Evolutionary conservation across 2,113 vertebrate genomes (phyloP), one percentile per base, ranked within the genome.

Genomic region (Pterophyllum scalare): DNA sequence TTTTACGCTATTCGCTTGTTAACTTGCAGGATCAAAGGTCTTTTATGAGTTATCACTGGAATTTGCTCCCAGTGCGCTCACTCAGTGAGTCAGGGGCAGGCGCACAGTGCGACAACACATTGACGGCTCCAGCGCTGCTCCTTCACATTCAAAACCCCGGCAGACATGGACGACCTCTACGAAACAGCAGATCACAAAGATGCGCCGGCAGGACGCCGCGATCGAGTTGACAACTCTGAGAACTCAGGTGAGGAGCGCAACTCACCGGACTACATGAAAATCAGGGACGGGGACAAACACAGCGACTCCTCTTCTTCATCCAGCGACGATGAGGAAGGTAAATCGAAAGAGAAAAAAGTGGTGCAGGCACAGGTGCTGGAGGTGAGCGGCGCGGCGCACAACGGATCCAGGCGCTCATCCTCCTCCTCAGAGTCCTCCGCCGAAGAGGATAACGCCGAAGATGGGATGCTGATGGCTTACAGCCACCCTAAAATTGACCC

Each of bases 21-120:
- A 93, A 91, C 91, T 88, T 28, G 22, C 31, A 22, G 87, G 95
- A 89, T 81, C 95, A 96, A 96, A 96, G 95, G 94, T 96, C 95
- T 64, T 82, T 87, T 78, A 77, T 87, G 84, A 90, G 89, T 93
- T 82, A 90, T 80, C 79, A 57, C 87, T 92, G 88, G 90, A 90
- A 85, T 90, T 92, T 89, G 87, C 79, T 35, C 35, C 35, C 89
- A 20, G 15, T 43, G 35, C 43, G 35, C 59, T 84, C 88, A 88
- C 75, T 84, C 92, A 88, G 89, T 83, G 81, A 88, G 89, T 83
- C 83, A 64, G 78, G 80, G 81, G 81, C 84, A 90, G 84, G 59
- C 86, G 64, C 49, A 59, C 77, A 1, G 79, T 79, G 82, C 7
- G 33, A 31, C 59, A 65, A 56, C 31, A 65, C 80, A 43, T 11